Conservation (phyloP, 2,113 vertebrate species). For the Arothron firmamentum region DNA sequence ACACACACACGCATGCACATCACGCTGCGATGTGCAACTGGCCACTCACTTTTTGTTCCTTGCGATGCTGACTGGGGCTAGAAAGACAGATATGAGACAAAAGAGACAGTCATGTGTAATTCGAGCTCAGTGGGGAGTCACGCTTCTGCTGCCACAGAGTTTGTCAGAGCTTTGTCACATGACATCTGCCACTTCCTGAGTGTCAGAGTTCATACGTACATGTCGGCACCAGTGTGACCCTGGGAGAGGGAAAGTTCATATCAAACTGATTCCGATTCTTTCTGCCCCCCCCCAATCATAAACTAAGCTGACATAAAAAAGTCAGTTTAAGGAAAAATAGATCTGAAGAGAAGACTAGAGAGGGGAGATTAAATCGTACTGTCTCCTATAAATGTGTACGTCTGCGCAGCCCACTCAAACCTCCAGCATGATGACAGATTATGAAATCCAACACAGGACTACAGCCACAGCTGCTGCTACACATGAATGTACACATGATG, state of each 20-base stretch:
- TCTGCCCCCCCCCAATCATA: background rate
- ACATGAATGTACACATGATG: too few relatives aligned
- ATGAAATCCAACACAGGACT: too few relatives aligned
- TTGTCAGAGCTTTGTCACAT: constrained; percentile 27
- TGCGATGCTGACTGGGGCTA: constrained; percentile 17
- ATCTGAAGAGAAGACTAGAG: too few relatives aligned
- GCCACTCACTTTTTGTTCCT: constrained; percentile 41
- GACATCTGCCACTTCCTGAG: constrained; percentile 26
- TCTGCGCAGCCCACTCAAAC: too few relatives aligned
- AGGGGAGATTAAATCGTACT: too few relatives aligned
- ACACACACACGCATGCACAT: constrained; percentile 42
- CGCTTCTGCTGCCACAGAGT: constrained; percentile 25
- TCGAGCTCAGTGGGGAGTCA: constrained; percentile 14
- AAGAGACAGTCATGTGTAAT: constrained; percentile 10
- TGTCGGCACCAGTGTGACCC: constrained; percentile 25
- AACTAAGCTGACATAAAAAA: background rate
- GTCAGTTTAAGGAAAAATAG: too few relatives aligned
- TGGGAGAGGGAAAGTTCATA: too few relatives aligned
- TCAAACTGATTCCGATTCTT: too few relatives aligned
- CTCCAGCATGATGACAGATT: too few relatives aligned
- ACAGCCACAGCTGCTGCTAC: too few relatives aligned
- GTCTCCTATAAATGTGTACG: too few relatives aligned
- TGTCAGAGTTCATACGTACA: constrained; percentile 35
- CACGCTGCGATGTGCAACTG: constrained; percentile 38
- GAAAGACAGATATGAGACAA: constrained; percentile 28